phyloP scores from a whole-genome alignment of 2,797 vertebrate species.

The Holocentrus rufus region DNA sequence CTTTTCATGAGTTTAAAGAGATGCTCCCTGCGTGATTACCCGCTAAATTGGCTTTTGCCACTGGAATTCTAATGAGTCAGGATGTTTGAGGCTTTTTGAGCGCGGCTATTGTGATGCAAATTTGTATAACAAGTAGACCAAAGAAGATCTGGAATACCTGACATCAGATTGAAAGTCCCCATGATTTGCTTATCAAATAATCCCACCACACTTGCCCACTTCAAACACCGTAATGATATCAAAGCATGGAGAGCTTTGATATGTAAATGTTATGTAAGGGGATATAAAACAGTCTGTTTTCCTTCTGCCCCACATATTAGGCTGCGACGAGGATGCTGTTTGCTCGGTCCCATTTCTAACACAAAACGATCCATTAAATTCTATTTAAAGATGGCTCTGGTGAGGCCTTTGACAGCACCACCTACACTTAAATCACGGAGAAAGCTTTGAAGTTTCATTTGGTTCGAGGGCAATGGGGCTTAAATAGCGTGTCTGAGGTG shows the following conservation, averaged over 20 bases:
- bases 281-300: slow-evolving; percentile 70
- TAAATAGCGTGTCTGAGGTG: slow-evolving; percentile 14
- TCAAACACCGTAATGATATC: slow-evolving; percentile 72
- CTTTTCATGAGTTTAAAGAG: slow-evolving; percentile 56
- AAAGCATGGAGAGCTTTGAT: slow-evolving; percentile 74
- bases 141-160: slow-evolving; percentile 68
- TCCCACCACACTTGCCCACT: slow-evolving; percentile 71
- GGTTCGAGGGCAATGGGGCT: slow-evolving; percentile 6
- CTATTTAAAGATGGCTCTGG: slow-evolving; percentile 63
- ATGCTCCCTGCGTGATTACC: slow-evolving; percentile 59
- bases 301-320: slow-evolving; percentile 50
- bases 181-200: slow-evolving; percentile 77
- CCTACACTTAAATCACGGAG: slow-evolving; percentile 49
- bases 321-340: slow-evolving; percentile 58
- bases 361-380: slow-evolving; percentile 72
- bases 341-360: slow-evolving; percentile 63
- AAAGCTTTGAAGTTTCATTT: slow-evolving; percentile 44
- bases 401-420: slow-evolving; percentile 63
- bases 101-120: slow-evolving; percentile 75
- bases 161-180: slow-evolving; percentile 72
- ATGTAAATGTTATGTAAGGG: slow-evolving; percentile 70
- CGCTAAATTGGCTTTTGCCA: slow-evolving; percentile 69
- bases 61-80: slow-evolving; percentile 68
- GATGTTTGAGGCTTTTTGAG: slow-evolving; percentile 66
- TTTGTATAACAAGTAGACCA: slow-evolving; percentile 54